Conservation (phyloP, 2,113 vertebrate species). For the Amblyopsis rosae region DNA sequence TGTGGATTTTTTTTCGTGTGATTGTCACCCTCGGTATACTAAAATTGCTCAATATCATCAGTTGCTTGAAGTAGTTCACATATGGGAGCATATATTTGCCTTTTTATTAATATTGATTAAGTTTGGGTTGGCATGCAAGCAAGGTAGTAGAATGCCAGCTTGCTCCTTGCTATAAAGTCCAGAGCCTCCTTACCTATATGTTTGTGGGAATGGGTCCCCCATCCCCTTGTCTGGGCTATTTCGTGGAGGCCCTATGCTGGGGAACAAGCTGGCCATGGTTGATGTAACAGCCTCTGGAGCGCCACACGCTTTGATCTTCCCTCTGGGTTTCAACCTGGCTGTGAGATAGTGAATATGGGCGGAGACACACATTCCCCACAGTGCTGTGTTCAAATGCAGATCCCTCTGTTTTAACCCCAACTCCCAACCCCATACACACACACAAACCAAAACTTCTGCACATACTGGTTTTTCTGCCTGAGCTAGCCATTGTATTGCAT, state of each 20-base stretch:
- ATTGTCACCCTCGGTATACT: too few relatives aligned
- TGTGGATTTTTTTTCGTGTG: too few relatives aligned
- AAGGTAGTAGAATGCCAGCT: too few relatives aligned
- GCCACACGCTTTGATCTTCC: conserved; percentile 62
- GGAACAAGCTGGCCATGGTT: conserved; percentile 36
- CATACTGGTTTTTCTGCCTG: too few relatives aligned
- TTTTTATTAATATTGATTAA: too few relatives aligned
- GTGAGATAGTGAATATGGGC: conserved; percentile 52
- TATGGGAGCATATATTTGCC: too few relatives aligned
- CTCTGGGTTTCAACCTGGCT: conserved; percentile 47
- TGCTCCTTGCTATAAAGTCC: conserved; percentile 9
- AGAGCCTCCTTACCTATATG: neutral
- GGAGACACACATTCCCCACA: conserved; percentile 42
- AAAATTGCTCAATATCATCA: too few relatives aligned
- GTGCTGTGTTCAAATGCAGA: conserved; percentile 12
- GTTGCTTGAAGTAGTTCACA: too few relatives aligned
- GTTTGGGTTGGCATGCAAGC: too few relatives aligned
- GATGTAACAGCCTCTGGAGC: conserved; percentile 64
- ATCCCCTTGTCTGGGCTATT: neutral
- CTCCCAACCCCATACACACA: neutral
- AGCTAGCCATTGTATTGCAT: neutral
- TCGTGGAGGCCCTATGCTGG: conserved; percentile 44
- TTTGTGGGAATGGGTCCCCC: conserved; percentile 23
- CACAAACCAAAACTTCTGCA: neutral
- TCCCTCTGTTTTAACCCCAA: neutral